Conservation (phyloP, 2,113 vertebrate species). For the Cyphomyrus plagiostoma region DNA sequence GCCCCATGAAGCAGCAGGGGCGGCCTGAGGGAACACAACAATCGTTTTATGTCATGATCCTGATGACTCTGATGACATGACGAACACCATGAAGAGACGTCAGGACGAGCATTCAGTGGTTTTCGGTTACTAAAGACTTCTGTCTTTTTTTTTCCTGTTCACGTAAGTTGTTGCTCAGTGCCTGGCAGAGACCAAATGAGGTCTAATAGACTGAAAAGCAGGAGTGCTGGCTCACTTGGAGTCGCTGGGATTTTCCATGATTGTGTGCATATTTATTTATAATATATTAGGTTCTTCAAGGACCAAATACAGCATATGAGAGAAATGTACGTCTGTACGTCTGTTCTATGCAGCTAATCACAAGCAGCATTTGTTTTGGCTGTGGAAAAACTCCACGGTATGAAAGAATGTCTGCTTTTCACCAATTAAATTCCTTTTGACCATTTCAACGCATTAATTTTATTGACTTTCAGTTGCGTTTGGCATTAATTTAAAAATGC, state of each 20-base stretch:
- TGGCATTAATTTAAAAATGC: not conserved
- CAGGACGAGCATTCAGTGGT: not conserved
- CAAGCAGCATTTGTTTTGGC: conserved; percentile 7
- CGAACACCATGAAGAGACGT: not conserved
- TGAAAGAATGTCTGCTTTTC: not conserved
- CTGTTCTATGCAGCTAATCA: not conserved
- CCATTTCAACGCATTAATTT: not conserved
- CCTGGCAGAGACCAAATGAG: not conserved
- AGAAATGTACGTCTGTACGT: conserved; percentile 9
- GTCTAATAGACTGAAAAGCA: not conserved
- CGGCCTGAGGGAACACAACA: not conserved
- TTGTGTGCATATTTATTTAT: not conserved
- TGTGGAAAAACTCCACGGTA: not conserved
- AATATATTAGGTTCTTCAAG: not conserved
- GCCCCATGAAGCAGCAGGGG: not conserved
- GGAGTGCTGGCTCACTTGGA: not conserved
- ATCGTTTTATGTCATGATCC: not conserved
- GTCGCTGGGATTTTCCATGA: not conserved
- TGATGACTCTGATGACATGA: not conserved
- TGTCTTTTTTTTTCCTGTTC: not conserved
- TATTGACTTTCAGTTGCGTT: not conserved
- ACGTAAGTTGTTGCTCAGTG: not conserved
- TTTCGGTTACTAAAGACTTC: not conserved
- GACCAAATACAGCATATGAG: not conserved
- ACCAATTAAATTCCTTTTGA: not conserved